Percentiles rank a stretch among this genome's conserved stretches.
These are phyloP conservation scores for Druon quercuslanigerum DNA, from an alignment of 1,140 invertebrate genomes.

Conservation along the genomic window DNA sequence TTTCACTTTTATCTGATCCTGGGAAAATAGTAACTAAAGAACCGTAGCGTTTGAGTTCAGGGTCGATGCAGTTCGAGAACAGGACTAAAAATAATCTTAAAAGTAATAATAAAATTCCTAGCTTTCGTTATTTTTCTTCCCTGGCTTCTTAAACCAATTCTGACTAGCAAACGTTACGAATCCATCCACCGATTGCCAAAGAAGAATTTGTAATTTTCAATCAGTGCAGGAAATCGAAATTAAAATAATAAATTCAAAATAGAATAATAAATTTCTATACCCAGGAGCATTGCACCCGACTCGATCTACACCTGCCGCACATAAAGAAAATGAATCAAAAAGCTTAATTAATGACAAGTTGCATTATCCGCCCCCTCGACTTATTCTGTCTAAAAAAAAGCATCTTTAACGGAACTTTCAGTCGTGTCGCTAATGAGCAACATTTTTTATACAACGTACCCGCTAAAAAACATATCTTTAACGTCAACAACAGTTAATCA, in stretches of 20 bases:
- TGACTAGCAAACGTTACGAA: slow-evolving; percentile 74
- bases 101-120: slow-evolving; percentile 34
- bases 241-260: slow-evolving; percentile 33
- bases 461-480: slow-evolving; percentile 56
- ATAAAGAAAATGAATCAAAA: slow-evolving; percentile 52
- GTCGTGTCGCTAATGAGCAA: slow-evolving; percentile 58
- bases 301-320: slow-evolving; percentile 53
- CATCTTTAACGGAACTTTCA: slow-evolving; percentile 63
- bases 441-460: slow-evolving; percentile 50
- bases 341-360: slow-evolving; percentile 70
- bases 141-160: slow-evolving; percentile 69
- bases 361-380: slow-evolving; percentile 57
- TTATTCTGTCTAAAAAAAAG: slow-evolving; percentile 53
- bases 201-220: slow-evolving; percentile 28
- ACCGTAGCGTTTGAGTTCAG: slow-evolving; percentile 69
- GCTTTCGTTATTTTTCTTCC: slow-evolving; percentile 56
- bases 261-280: neutral
- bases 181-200: slow-evolving; percentile 58
- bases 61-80: slow-evolving; percentile 48
- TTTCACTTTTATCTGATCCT: slow-evolving; percentile 39
- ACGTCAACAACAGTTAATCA: slow-evolving; percentile 61
- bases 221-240: slow-evolving; percentile 11
- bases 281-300: slow-evolving; percentile 45
- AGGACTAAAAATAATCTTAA: slow-evolving; percentile 24
- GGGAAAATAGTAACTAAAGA: slow-evolving; percentile 74